Conservation (phyloP, 2,888 invertebrate genomes). For the Cerastoderma edule region DNA sequence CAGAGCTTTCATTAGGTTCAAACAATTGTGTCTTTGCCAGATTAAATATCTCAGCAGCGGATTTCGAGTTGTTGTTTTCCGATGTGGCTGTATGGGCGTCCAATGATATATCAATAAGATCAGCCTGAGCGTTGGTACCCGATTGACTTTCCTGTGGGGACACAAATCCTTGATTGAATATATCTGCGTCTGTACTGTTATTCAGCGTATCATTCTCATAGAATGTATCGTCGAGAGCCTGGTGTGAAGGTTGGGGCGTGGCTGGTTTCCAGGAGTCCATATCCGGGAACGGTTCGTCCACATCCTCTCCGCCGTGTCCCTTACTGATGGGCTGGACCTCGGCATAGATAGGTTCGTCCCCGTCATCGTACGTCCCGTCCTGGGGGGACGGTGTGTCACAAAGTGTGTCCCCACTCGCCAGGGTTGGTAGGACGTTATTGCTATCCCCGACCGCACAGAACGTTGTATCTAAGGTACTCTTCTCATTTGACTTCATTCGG, state of each 20-base stretch:
- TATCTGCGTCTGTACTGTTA: constrained; percentile 15
- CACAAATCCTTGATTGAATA: constrained; percentile 56
- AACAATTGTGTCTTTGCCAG: constrained; percentile 14
- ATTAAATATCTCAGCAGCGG: constrained; percentile 39
- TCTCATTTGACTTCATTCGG: constrained; percentile 23
- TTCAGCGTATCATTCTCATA: constrained; percentile 45
- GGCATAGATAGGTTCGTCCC: constrained; percentile 59
- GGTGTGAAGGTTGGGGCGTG: constrained; percentile 20
- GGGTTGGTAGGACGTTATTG: neutral
- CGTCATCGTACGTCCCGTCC: constrained; percentile 2
- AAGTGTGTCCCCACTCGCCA: constrained; percentile 5
- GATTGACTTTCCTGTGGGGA: constrained; percentile 7
- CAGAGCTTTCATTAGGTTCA: neutral
- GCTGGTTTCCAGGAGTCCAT: constrained; percentile 48
- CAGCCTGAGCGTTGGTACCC: constrained; percentile 7
- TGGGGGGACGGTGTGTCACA: constrained; percentile 6
- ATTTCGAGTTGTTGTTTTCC: constrained; percentile 12
- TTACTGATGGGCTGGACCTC: constrained; percentile 44
- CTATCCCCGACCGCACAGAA: neutral
- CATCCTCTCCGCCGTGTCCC: neutral
- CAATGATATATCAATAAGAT: constrained; percentile 49
- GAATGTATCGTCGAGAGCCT: constrained; percentile 43
- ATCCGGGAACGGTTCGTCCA: constrained; percentile 55
- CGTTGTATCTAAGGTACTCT: neutral
- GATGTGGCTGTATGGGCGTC: neutral